phyloP scores from a whole-genome alignment of 2,888 invertebrate species.

The Torymus tubicola region DNA sequence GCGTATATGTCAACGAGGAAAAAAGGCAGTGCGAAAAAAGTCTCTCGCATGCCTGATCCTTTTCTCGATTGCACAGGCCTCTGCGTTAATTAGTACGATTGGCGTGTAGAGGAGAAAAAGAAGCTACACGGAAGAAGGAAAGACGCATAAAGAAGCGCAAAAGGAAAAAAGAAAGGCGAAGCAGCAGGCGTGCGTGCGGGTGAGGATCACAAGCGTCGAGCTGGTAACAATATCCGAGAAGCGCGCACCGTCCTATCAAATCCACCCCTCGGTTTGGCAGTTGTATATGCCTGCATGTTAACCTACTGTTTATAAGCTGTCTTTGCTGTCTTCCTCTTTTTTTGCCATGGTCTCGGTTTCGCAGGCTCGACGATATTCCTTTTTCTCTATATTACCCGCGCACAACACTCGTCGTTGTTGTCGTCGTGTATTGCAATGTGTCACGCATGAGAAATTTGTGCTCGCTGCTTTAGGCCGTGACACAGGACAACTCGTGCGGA shows the following conservation, averaged over 20 bases:
- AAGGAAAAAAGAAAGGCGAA: constrained; percentile 10
- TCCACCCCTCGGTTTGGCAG: constrained; percentile 6
- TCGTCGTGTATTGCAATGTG: constrained; percentile 20
- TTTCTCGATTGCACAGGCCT: constrained; percentile 27
- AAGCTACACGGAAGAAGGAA: background rate
- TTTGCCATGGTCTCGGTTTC: background rate
- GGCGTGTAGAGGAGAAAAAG: constrained; percentile 6
- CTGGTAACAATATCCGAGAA: constrained; percentile 39
- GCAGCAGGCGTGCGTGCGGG: background rate
- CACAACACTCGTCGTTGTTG: too few relatives aligned
- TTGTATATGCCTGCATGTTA: too few relatives aligned
- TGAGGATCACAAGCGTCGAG: constrained; percentile 19
- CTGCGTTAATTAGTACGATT: constrained; percentile 51
- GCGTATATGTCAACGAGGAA: background rate
- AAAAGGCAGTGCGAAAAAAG: background rate
- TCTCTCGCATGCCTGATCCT: constrained; percentile 7
- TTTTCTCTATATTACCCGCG: background rate
- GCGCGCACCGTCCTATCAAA: constrained; percentile 23
- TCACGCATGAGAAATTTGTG: constrained; percentile 31
- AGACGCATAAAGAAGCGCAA: constrained; percentile 14
- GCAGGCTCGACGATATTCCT: background rate
- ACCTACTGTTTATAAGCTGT: constrained; percentile 13
- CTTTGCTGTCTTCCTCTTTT: background rate
- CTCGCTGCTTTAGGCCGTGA: too few relatives aligned
- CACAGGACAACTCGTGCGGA: too few relatives aligned